Conservation (phyloP, 2,888 invertebrate species). For the Drosophila anomalipes region DNA sequence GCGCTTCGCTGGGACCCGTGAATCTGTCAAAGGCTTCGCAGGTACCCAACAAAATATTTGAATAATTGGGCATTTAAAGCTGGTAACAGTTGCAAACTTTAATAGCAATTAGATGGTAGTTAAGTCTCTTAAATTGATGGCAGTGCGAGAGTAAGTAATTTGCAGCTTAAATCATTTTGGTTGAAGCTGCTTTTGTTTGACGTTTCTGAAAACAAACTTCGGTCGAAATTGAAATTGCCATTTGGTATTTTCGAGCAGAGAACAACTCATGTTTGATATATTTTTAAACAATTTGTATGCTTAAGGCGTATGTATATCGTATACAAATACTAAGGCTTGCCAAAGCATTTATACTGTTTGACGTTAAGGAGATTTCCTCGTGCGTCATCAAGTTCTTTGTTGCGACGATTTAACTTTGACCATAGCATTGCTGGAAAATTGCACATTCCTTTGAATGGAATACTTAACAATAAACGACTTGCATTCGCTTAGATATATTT, state of each 20-base stretch:
- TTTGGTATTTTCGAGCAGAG: background rate
- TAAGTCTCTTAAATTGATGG: background rate
- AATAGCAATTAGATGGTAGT: background rate
- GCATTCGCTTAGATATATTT: conserved; percentile 27
- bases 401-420: conserved; percentile 9
- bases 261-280: background rate
- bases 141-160: background rate
- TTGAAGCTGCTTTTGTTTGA: background rate
- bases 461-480: conserved; percentile 33
- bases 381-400: conserved; percentile 5
- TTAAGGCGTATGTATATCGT: background rate
- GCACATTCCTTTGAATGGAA: conserved; percentile 8
- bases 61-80: conserved; percentile 1
- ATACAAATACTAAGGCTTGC: background rate
- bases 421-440: background rate
- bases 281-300: background rate
- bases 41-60: background rate
- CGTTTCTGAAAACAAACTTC: background rate
- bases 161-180: background rate
- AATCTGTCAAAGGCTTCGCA: conserved; percentile 5
- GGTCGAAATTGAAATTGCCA: too few relatives aligned
- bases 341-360: background rate
- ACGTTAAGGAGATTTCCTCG: background rate
- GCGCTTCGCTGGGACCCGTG: background rate
- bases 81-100: background rate